These are phyloP conservation scores for Molanna angustata DNA, from an alignment of 2,888 invertebrate genomes.

Conservation along the genomic window DNA sequence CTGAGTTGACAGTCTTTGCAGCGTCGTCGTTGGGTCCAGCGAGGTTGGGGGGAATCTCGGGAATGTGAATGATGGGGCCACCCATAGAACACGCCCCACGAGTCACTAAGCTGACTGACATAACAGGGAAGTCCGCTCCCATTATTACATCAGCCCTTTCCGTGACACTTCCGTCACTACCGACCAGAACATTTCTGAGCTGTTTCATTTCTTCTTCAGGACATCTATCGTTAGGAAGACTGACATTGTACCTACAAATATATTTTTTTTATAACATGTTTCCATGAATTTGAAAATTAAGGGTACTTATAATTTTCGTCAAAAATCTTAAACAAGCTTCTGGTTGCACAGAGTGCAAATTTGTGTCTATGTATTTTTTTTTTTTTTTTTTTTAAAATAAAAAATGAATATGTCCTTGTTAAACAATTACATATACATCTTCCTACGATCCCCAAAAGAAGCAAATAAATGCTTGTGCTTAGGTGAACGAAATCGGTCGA, in stretches of 20 bases:
- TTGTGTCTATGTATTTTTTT: too few species aligned
- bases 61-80: conserved; percentile 20
- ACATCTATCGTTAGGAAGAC: conserved; percentile 69
- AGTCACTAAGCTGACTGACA: conserved; percentile 60
- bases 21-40: conserved; percentile 38
- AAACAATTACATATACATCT: too few species aligned
- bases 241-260: conserved; percentile 67
- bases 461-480: too few species aligned
- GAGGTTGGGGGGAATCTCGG: conserved; percentile 22
- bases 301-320: too few species aligned
- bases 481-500: too few species aligned
- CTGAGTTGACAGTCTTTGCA: conserved; percentile 42
- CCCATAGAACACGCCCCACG: conserved; percentile 45
- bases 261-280: neutral
- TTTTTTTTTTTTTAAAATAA: too few species aligned
- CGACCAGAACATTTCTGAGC: conserved; percentile 68
- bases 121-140: conserved; percentile 69
- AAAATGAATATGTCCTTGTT: too few species aligned
- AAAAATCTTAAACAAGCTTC: too few species aligned
- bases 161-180: conserved; percentile 55
- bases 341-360: too few species aligned
- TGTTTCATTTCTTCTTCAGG: conserved; percentile 73
- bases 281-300: too few species aligned
- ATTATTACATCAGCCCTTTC: conserved; percentile 64
- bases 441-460: too few species aligned